Evolutionary conservation across 2,113 vertebrate species (phyloP), one percentile per base, ranked within the genome.

Genomic region (Paralichthys olivaceus): DNA sequence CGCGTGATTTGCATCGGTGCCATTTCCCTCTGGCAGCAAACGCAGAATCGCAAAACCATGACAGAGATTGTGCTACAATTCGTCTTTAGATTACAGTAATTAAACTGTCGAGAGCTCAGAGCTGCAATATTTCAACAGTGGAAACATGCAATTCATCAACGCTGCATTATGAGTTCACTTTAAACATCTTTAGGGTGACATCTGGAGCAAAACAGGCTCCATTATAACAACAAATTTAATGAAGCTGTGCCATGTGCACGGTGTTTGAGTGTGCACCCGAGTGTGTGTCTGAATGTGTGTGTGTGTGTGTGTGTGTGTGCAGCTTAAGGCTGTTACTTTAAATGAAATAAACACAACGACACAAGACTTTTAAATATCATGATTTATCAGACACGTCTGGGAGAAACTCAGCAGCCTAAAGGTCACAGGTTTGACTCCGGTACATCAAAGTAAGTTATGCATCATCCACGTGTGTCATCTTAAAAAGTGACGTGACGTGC

Each of bases 41-140:
- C 69, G 43, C 73, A 54, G 59, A 84, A 13, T 80, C 51, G 40
- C 77, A 76, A 74, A 84, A 84, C 57, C 70, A 7, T 45, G 86
- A 85, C 87, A 84, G 81, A 90, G 77, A 86, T 91, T 81, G 84
- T 78, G 65, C 72, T 32, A 61, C 84, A 74, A 77, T 87, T 70
- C 56, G 47, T 85, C 78, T 84, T 81, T 70, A 81, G 87, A 90
- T 82, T 65, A 82, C 58, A 67, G 73, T 79, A 89, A 91, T 90
- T 90, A 92, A 90, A 86, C 64, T 85, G 91, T 89, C 91, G 81
- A 6, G 51, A 58, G 77, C 71, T 82, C 80, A 66, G 71, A 77
- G 72, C 57, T 20, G 75, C 78, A 67, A 22, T 86, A 80, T 76
- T 76, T 86, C 77, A 84, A 28, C 43, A 28, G 57, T 5, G 60